A percentile compares a stretch with the other conserved stretches of the same genome.
Conservation (phyloP, 2,113 vertebrate species). For the Lipotes vexillifer region DNA sequence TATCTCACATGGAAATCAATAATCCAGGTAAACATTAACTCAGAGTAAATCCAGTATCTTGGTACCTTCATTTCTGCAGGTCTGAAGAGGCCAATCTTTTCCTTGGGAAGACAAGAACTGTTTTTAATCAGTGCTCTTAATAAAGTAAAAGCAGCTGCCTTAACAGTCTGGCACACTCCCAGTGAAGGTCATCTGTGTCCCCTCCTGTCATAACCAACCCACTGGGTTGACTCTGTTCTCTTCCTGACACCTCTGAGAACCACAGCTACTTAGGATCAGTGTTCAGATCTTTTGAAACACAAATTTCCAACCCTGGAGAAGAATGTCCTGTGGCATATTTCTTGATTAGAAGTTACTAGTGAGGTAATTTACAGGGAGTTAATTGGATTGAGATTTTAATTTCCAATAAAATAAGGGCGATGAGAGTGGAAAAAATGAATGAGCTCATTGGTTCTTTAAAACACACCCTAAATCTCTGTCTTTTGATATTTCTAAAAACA, state of each 20-base stretch:
- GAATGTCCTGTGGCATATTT: neutral
- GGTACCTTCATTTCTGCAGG: neutral
- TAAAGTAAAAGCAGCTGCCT: neutral
- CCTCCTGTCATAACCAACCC: neutral
- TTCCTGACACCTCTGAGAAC: neutral
- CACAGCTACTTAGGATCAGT: neutral
- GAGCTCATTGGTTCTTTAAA: neutral
- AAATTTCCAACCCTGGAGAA: neutral
- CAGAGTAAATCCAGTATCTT: neutral
- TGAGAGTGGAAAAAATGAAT: neutral
- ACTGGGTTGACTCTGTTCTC: neutral
- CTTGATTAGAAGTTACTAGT: neutral
- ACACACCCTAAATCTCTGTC: neutral
- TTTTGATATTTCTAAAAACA: neutral
- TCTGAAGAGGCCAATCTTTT: neutral
- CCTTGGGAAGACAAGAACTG: neutral
- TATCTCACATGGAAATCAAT: conserved; percentile 39
- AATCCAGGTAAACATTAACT: conserved; percentile 61
- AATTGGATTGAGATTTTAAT: neutral
- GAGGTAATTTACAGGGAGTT: neutral
- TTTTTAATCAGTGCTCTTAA: neutral
- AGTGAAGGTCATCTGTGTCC: neutral
- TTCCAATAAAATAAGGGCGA: neutral
- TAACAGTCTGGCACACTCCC: neutral
- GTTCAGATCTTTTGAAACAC: neutral